Percentiles rank a stretch among this genome's conserved stretches.
Conservation (phyloP, 2,888 invertebrate genomes). For the Galerucella calmariensis region DNA sequence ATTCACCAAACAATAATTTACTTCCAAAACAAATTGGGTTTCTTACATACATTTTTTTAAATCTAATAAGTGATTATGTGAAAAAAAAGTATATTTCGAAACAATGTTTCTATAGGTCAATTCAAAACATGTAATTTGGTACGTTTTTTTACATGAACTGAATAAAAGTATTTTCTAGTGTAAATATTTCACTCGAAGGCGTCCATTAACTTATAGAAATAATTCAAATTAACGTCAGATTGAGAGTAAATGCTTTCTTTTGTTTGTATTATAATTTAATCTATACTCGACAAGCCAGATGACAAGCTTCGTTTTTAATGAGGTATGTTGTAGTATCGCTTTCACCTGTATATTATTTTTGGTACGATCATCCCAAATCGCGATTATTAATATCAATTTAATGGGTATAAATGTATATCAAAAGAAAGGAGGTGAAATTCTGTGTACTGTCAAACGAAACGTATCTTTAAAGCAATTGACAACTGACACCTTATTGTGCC, state of each 20-base stretch:
- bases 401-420: too few relatives aligned
- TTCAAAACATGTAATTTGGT: background rate
- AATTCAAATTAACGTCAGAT: constrained; percentile 4
- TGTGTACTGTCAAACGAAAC: too few relatives aligned
- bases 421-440: too few relatives aligned
- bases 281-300: background rate
- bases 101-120: background rate
- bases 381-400: too few relatives aligned
- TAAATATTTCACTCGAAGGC: background rate
- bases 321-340: background rate
- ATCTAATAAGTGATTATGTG: too few relatives aligned
- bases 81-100: background rate
- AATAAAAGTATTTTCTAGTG: background rate
- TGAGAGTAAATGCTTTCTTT: background rate
- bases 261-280: background rate
- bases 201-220: background rate
- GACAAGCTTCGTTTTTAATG: constrained; percentile 4
- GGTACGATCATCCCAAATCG: background rate
- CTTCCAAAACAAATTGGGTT: too few relatives aligned
- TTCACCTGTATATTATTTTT: constrained; percentile 4
- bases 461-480: too few relatives aligned
- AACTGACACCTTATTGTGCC: too few relatives aligned
- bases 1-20: too few relatives aligned
- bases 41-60: too few relatives aligned
- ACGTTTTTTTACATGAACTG: background rate